Evolutionary conservation across 2,113 vertebrate species (phyloP), one percentile per base, ranked within the genome.

Genomic region (Hystrix cristata): DNA sequence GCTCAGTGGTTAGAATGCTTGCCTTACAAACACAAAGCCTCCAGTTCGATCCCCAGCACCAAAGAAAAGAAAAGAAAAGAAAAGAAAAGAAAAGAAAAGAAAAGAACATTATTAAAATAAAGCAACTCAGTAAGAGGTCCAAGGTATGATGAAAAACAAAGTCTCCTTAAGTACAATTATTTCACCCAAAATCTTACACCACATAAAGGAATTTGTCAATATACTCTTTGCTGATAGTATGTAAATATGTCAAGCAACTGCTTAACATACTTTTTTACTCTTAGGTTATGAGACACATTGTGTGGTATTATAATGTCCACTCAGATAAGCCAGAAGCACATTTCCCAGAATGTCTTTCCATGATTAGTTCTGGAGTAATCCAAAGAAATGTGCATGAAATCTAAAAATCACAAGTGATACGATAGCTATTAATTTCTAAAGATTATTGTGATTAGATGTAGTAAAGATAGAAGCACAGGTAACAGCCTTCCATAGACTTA

Each of bases 151-250:
- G 25, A 86, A 78, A 76, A 93, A 29, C 46, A 86, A 89, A 64
- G 34, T 79, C 55, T 11, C 71, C 38, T 31, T 67, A 74, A 87
- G 57, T 59, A 91, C 82, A 25, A 10, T 14, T 46, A 10, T 34
- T 90, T 82, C 48, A 95, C 16, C 76, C n/a, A 74, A 87, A 92
- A 74, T 87, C 59, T 83, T n/a, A 83, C 14, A 19, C 25, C 25
- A 27, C 88, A 82, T 62, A 94, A 89, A 74, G 31, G 64, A 67
- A 67, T 67, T 67, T 87, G 64, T 80, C 62, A 87, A 65, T n/a
- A 76, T 74, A 88, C 62, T 82, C 23, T 46, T 83, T 46, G 11
- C 15, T 78, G 65, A 76, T 23, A 65, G 25, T 57, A 59, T 55
- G 1, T 46, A 74, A 55, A 25, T 53, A 76, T 15, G 57, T 65